Evolutionary conservation across 2,797 vertebrate genomes (phyloP), one percentile per base, ranked within the genome.

Genomic region (Sebastes goodei): DNA sequence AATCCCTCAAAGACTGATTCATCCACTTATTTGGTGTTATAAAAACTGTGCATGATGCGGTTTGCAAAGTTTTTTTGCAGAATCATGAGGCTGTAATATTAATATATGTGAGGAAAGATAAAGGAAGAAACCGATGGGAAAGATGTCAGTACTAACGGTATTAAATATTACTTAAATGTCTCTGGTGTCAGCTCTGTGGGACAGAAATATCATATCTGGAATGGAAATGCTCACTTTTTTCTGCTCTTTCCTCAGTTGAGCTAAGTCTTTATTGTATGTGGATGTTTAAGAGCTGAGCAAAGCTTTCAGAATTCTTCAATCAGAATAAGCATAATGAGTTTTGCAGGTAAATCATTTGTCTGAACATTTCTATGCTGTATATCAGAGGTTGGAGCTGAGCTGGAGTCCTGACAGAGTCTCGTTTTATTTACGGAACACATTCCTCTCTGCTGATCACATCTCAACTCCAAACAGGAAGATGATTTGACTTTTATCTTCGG

Each of bases 361-460:
- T 56, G 32, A 33, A 29, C 32, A 27, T 20, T 2, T 0, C 4
- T 21, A 32, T 17, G 23, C 15, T 57, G 53, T 72, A 69, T 78
- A 78, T 32, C 64, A 23, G 23, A 10, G 4, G 10, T 3, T 23
- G 55, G 42, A 46, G 14, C 21, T 20, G 66, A 75, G 38, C 52
- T 25, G 59, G 53, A 78, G 56, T n/a, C 23, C 17, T 0, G 1
- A 20, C 23, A 2, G 1, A 4, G 25, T 42, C 63, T 30, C 7
- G 1, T 32, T 57, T 25, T 81, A 70, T 83, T 81, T 81, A 46
- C 2, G 55, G 38, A 46, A 10, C 57, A 78, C 63, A 83, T 83
- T 88, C 80, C 65, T 89, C 64, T 66, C 38, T 7, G 57, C 66
- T 83, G 81, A 85, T 69, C 60, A 0, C 68, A 55, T 82, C 79